Conservation (phyloP, 2,797 vertebrate species). For the Rhodeus uyekii region DNA sequence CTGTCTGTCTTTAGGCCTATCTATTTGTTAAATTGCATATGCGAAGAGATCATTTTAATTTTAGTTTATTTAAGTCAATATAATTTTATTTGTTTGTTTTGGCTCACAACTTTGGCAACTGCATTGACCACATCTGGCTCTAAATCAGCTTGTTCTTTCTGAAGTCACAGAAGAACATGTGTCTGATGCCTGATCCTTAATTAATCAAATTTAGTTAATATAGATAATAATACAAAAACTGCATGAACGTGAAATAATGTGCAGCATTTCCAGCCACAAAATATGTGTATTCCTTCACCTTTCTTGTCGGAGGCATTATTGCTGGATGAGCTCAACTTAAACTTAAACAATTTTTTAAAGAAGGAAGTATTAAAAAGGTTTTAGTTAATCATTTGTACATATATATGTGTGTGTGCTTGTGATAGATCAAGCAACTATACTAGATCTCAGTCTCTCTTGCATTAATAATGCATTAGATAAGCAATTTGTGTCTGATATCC, state of each 20-base stretch:
- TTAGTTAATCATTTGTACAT: not conserved
- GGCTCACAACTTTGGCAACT: not conserved
- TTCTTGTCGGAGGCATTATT: not conserved
- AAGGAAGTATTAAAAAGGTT: not conserved
- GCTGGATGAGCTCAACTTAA: not conserved
- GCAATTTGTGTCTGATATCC: not conserved
- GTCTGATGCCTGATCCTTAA: not conserved
- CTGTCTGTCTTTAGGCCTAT: not conserved
- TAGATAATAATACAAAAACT: not conserved
- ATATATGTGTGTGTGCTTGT: not conserved
- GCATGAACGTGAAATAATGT: not conserved
- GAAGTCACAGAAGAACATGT: not conserved
- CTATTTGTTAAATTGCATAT: no score
- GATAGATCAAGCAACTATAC: not conserved
- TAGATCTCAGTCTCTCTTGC: not conserved
- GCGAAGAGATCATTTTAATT: no score
- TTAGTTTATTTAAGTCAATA: no score
- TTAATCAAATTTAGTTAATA: not conserved
- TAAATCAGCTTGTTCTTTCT: not conserved
- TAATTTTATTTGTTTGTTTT: no score
- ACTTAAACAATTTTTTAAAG: no score
- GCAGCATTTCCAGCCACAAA: no score
- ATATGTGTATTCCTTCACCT: no score
- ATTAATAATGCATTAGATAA: not conserved
- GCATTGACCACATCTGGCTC: not conserved